Evolutionary conservation across 2,797 vertebrate species (phyloP).

Genomic region (Spinus pinus): DNA sequence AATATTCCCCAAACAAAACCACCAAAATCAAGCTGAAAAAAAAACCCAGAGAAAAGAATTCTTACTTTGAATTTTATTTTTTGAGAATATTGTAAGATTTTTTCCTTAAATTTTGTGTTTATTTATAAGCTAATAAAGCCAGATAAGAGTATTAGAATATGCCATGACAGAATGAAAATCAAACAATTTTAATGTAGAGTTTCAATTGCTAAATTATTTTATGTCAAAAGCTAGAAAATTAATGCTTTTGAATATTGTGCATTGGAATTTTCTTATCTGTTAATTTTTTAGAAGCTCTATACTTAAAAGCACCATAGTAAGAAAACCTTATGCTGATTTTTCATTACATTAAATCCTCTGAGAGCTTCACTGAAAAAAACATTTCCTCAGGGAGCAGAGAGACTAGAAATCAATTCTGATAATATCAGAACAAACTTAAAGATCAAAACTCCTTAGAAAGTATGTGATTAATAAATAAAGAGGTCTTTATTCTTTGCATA

Average conservation of each 20-base stretch:
- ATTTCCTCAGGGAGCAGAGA: slow-evolving; percentile 72
- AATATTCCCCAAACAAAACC: fast-evolving
- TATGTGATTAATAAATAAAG: slow-evolving; percentile 54
- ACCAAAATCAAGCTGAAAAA: fast-evolving
- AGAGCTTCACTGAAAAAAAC: slow-evolving; percentile 69
- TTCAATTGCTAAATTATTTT: slow-evolving; percentile 69
- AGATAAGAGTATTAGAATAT: not conserved
- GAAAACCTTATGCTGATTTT: slow-evolving; percentile 69
- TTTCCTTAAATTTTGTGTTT: slow-evolving; percentile 31
- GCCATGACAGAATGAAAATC: slow-evolving; percentile 20
- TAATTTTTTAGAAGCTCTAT: slow-evolving; percentile 62
- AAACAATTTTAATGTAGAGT: slow-evolving; percentile 53
- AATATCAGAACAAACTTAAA: slow-evolving; percentile 76
- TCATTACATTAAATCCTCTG: slow-evolving; percentile 69
- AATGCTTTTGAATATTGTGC: slow-evolving; percentile 76
- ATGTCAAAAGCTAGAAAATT: slow-evolving; percentile 67
- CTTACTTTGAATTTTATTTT: not conserved
- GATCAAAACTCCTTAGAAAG: slow-evolving; percentile 48
- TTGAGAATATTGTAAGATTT: not conserved
- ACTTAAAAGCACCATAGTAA: slow-evolving; percentile 75
- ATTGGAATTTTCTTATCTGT: slow-evolving; percentile 73
- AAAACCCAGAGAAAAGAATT: not conserved
- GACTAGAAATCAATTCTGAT: slow-evolving; percentile 76
- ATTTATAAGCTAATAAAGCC: slow-evolving; percentile 38
- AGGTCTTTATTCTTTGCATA: slow-evolving; percentile 8